Evolutionary conservation across 2,797 vertebrate genomes (phyloP), one percentile per base, ranked within the genome.

Genomic region (Ptychobarbus kaznakovi): DNA sequence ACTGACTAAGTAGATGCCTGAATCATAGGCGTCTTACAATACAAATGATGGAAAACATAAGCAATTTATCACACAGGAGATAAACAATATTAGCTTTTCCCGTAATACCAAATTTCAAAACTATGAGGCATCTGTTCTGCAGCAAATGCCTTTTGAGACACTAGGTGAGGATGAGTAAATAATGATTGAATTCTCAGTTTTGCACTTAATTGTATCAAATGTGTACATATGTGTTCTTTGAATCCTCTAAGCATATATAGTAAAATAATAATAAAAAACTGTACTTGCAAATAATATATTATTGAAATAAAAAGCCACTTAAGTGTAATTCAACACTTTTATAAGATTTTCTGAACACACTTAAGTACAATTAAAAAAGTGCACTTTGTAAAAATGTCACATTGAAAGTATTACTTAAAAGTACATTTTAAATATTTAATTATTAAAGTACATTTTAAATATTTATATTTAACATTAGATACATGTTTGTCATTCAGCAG

Each of bases 61-160:
- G 12, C 51, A 38, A 58, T 38, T n/a, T n/a, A 77, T 53, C 74
- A 38, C 15, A 15, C 12, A 58, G 18, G 12, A 58, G 18, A 18
- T 53, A 8, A 40, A 38, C 20, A 40, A 13, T 25, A 77, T 56
- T 58, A 38, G 10, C 42, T 40, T 25, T 72, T 66, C n/a, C 69
- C n/a, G 6, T 8, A 73, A 49, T 73, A 46, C 12, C 12, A 6
- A 8, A 72, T 72, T 72, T 72, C 11, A 38, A 22, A n/a, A 35
- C 32, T n/a, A 58, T 35, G 10, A 75, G 44, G 44, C 46, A 75
- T 58, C 51, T 77, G 75, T 58, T 77, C 20, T 77, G 51, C 3
- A 46, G 13, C 69, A 72, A 44, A 72, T 44, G 12, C 6, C 6
- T 73, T 73, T 16, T 46, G 70, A 25, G 42, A 28, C n/a, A 18